phyloP scores from a whole-genome alignment of 2,888 invertebrate species.

The Scaptomyza reducta region DNA sequence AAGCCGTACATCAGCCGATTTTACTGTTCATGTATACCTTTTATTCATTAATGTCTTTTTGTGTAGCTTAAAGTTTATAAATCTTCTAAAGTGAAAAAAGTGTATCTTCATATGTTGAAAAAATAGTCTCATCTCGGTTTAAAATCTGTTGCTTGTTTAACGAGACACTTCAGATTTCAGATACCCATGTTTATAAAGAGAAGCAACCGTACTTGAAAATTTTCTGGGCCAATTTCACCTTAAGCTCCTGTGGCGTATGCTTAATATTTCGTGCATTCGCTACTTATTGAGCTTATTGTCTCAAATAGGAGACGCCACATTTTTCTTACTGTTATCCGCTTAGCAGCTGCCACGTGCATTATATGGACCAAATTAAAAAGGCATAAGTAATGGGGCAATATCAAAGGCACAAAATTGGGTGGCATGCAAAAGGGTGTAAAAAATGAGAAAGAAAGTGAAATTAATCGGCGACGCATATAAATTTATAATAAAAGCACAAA shows the following conservation, averaged over 20 bases:
- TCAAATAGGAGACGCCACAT: constrained; percentile 36
- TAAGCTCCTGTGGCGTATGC: not conserved
- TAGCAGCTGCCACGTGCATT: constrained; percentile 62
- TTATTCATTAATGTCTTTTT: not conserved
- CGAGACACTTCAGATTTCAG: too few species aligned
- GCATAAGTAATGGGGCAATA: constrained; percentile 70
- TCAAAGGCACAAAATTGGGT: constrained; percentile 1
- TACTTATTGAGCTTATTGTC: constrained; percentile 28
- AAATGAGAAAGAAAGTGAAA: constrained; percentile 62
- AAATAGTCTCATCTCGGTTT: not conserved
- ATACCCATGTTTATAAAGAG: not conserved
- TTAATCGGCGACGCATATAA: constrained; percentile 75
- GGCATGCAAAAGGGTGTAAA: constrained; percentile 20
- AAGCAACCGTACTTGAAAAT: not conserved
- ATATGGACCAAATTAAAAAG: constrained; percentile 69
- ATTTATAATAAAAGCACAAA: constrained; percentile 63
- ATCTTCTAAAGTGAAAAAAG: not conserved
- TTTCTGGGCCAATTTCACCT: not conserved
- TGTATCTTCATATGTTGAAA: not conserved
- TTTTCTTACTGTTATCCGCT: constrained; percentile 23
- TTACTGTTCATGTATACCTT: not conserved
- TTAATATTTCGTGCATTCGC: constrained; percentile 16
- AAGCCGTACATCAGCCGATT: not conserved
- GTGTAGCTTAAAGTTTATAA: not conserved
- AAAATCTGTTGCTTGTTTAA: not conserved